phyloP scores from a whole-genome alignment of 35 echinoderm and acorn worm species.

The Ptychodera flava region DNA sequence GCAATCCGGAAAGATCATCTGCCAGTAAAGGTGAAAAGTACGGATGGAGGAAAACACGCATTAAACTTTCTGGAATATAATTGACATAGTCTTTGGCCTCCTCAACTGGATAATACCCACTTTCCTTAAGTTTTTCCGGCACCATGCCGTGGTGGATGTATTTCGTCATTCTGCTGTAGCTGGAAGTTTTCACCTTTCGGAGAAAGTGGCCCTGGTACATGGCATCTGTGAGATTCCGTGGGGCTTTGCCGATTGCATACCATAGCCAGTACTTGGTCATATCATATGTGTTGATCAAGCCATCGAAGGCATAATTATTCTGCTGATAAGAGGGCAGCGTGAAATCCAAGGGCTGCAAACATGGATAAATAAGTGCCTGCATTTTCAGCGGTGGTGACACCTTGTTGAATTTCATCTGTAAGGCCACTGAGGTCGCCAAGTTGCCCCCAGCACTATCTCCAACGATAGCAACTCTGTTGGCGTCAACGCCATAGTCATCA shows the following conservation, averaged over 20 bases:
- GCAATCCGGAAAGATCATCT: constrained; percentile 17
- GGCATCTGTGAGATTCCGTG: neutral
- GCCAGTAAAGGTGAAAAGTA: constrained; percentile 10
- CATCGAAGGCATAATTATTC: constrained; percentile 6
- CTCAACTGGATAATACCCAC: neutral
- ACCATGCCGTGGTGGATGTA: neutral
- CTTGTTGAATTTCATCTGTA: constrained; percentile 39
- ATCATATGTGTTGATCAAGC: constrained; percentile 3
- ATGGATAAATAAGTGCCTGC: constrained; percentile 72
- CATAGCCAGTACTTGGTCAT: constrained; percentile 10
- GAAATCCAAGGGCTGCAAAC: constrained; percentile 44
- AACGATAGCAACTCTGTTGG: constrained; percentile 45
- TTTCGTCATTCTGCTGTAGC: neutral
- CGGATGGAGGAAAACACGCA: constrained; percentile 10
- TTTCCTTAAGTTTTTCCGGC: neutral
- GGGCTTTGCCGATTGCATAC: neutral
- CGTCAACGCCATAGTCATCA: constrained; percentile 45
- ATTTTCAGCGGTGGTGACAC: constrained; percentile 38
- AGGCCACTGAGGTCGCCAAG: constrained; percentile 45
- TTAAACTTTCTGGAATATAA: neutral
- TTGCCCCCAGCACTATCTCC: constrained; percentile 90
- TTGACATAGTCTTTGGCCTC: neutral
- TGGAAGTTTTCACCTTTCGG: neutral
- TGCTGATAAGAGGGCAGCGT: constrained; percentile 42
- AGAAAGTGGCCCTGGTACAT: neutral